Evolutionary conservation across 1,140 invertebrate species (phyloP).

Genomic region (Homarus americanus): DNA sequence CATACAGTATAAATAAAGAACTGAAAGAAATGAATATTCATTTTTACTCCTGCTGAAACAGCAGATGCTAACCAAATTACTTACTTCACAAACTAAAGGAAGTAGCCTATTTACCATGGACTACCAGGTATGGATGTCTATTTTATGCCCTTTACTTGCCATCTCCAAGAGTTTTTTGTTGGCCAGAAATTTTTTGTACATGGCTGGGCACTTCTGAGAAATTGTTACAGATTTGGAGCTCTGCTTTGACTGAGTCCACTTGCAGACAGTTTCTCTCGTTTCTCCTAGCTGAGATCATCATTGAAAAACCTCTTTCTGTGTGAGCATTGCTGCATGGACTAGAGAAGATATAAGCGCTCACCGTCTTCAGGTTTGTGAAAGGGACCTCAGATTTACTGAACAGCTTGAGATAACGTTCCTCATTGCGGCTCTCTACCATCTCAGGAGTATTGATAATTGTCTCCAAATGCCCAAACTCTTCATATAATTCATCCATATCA

Average conservation of each 20-base stretch:
- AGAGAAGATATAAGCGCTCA: conserved; percentile 6
- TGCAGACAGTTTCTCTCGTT: not conserved
- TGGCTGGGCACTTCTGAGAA: not conserved
- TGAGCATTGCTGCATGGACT: conserved; percentile 17
- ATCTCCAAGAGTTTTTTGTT: too few relatives aligned
- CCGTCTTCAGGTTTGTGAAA: conserved; percentile 31
- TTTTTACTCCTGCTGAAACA: too few relatives aligned
- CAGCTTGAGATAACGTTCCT: conserved; percentile 11
- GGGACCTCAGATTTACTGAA: conserved; percentile 22
- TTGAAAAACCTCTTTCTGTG: conserved; percentile 7
- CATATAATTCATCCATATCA: conserved; percentile 14
- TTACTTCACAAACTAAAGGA: too few relatives aligned
- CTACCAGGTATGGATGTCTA: too few relatives aligned
- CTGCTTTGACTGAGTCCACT: not conserved
- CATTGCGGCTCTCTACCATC: conserved; percentile 20
- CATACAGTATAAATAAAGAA: too few relatives aligned
- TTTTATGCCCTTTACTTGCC: too few relatives aligned
- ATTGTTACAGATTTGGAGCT: not conserved
- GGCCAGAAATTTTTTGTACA: too few relatives aligned
- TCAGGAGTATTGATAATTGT: conserved; percentile 16
- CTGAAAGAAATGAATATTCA: too few relatives aligned
- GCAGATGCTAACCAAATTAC: too few relatives aligned
- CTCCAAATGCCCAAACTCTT: not conserved
- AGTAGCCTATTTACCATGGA: too few relatives aligned
- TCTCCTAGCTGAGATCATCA: conserved; percentile 19